Conservation (phyloP, 2,113 vertebrate species). For the Gnathochromis pfefferi region DNA sequence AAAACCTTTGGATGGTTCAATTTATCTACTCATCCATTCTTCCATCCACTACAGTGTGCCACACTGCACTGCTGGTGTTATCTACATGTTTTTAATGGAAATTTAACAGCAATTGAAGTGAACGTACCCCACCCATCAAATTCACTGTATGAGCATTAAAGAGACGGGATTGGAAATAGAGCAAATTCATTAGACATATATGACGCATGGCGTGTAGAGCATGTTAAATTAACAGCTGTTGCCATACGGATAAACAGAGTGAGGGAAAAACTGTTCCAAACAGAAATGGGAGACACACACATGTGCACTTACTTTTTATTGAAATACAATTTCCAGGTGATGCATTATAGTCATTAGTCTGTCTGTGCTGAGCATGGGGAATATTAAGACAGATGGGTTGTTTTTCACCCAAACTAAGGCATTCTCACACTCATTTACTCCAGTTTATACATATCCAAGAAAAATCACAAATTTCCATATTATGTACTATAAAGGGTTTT, state of each 20-base stretch:
- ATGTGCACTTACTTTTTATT: conserved; percentile 10
- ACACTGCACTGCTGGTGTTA: not conserved
- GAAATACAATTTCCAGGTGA: conserved; percentile 55
- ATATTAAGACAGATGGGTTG: conserved; percentile 45
- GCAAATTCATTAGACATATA: not conserved
- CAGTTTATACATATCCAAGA: conserved; percentile 6
- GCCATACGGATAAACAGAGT: not conserved
- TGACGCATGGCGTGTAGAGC: not conserved
- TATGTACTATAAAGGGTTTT: not conserved
- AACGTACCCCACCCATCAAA: not conserved
- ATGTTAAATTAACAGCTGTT: not conserved
- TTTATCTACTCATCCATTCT: not conserved
- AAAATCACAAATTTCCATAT: not conserved
- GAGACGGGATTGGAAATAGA: not conserved
- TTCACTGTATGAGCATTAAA: not conserved
- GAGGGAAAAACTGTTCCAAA: not conserved
- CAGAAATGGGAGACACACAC: not conserved
- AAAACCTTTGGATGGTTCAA: not conserved
- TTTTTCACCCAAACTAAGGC: not conserved
- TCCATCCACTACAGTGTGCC: conserved; percentile 18
- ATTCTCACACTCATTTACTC: conserved; percentile 9
- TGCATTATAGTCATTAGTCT: conserved; percentile 54
- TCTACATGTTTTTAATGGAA: not conserved
- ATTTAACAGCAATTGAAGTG: not conserved
- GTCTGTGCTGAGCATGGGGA: conserved; percentile 16